A percentile compares a stretch with the other conserved stretches of the same genome.
Conservation (phyloP, 2,797 vertebrate species). For the Fistularia tabacaria region DNA sequence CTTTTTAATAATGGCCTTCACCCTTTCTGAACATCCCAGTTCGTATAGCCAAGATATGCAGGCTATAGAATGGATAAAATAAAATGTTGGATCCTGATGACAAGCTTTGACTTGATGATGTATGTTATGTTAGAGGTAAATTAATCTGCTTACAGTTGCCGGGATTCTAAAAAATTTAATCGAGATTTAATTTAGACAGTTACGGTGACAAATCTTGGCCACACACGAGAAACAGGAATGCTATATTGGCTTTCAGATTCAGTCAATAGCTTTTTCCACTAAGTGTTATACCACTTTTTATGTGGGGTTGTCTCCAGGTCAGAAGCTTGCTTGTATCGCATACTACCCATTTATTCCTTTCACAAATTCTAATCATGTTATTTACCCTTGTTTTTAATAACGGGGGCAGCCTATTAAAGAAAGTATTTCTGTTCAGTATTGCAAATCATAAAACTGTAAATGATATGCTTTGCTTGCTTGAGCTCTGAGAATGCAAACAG, state of each 20-base stretch:
- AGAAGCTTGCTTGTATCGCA: constrained; percentile 19
- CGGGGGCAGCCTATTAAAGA: constrained; percentile 41
- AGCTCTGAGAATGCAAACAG: constrained; percentile 8
- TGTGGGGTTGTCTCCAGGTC: constrained; percentile 50
- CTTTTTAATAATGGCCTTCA: no score
- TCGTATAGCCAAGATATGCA: constrained; percentile 3
- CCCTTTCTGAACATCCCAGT: constrained; percentile 8
- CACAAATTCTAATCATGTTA: constrained; percentile 32
- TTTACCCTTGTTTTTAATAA: constrained; percentile 59
- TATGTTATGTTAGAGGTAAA: constrained; percentile 6
- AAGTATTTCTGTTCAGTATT: constrained; percentile 24
- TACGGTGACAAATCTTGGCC: constrained; percentile 4
- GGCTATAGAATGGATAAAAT: constrained; percentile 1
- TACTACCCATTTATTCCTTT: constrained; percentile 15
- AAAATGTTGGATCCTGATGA: constrained; percentile 4
- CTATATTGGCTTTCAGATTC: not conserved
- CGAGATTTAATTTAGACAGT: not conserved
- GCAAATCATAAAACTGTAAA: constrained; percentile 24
- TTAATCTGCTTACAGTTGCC: not conserved
- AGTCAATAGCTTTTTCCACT: no score
- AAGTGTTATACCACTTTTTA: no score
- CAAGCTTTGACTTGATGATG: constrained; percentile 11
- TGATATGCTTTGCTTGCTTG: constrained; percentile 41
- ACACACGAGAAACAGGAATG: not conserved
- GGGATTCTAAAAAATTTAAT: not conserved